These are phyloP conservation scores for Escarpia spicata DNA, from an alignment of 2,888 invertebrate genomes.

Conservation along the genomic window DNA sequence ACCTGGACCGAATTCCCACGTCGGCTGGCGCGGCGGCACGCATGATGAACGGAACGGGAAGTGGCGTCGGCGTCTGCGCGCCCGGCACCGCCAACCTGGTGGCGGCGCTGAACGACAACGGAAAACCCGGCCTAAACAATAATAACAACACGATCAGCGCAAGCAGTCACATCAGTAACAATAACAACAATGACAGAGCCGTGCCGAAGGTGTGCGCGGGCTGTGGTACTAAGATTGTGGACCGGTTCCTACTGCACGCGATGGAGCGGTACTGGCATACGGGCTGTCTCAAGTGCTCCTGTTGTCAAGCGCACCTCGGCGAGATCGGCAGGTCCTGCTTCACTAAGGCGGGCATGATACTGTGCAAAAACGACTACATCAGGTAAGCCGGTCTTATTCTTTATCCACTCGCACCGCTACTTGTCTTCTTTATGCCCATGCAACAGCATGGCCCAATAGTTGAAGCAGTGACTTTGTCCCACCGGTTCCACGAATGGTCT, in stretches of 20 bases:
- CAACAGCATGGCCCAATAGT: no score
- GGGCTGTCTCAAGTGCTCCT: slow-evolving; percentile 91
- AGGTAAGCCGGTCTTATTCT: slow-evolving; percentile 75
- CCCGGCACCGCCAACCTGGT: background rate
- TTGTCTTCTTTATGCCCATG: no score
- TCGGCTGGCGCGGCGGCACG: background rate
- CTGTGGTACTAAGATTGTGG: slow-evolving; percentile 88
- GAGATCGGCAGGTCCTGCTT: slow-evolving; percentile 93
- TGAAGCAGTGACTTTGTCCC: no score
- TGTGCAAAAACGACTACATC: slow-evolving; percentile 94
- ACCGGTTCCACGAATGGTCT: no score
- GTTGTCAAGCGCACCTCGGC: slow-evolving; percentile 87
- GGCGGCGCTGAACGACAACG: slow-evolving; percentile 13
- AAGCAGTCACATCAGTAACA: background rate
- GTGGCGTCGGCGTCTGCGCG: slow-evolving; percentile 10
- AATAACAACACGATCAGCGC: background rate
- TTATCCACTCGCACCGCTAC: background rate
- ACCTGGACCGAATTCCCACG: background rate
- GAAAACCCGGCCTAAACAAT: background rate
- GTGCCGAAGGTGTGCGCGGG: slow-evolving; percentile 78
- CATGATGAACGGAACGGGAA: background rate
- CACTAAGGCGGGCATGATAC: slow-evolving; percentile 91
- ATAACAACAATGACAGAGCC: slow-evolving; percentile 5
- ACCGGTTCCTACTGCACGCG: slow-evolving; percentile 90
- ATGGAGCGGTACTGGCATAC: slow-evolving; percentile 96